Evolutionary conservation across 2,888 invertebrate species (phyloP), one percentile per base, ranked within the genome.

Genomic region (Acheta domesticus): DNA sequence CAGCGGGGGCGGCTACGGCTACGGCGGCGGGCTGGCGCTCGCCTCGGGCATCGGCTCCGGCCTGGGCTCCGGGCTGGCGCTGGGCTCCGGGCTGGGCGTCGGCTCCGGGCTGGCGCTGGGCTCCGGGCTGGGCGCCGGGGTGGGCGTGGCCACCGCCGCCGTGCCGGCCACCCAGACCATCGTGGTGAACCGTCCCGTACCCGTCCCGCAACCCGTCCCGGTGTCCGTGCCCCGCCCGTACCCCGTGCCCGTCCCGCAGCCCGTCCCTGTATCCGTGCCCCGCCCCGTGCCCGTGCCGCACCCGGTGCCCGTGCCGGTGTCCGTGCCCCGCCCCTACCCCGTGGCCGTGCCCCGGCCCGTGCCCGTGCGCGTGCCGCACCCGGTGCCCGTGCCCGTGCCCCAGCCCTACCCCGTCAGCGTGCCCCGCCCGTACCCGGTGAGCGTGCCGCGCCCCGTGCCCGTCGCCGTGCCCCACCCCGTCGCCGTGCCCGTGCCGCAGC

Each of bases 221-320:
- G 78, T 78, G 50, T 23, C 76, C 23, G 76, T 79, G 23, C 75
- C 75, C 36, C 49, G 74, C 62, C 79, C 79, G 14, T 48, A 36
- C 21, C 79, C 79, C n/a, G 79, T 79, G 16, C n/a, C 74, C n/a
- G 76, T 76, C 1, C 50, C 79, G 20, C 76, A 76, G 11, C 76
- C 79, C 36, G 76, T 76, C n/a, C 79, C 79, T 12, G 79, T 79
- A 36, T 49, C 49, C 2, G 79, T 79, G 23, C 79, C 79, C 21
- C 48, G 74, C 11, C 79, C 79, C 48, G 76, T 75, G 36, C 79
- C 79, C 12, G 78, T 79, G 2, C 48, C 50, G 11, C 74, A 14
- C 21, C 21, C 75, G 16, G 49, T 21, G 16, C 78, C 78, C 19
- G 74, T 73, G n/a, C 78, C 78, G 21, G 78, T 78, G n/a, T n/a